A percentile compares a stretch with the other conserved stretches of the same genome.
Evolutionary conservation across 2,888 invertebrate species (phyloP).

Genomic region (Synanthedon vespiformis): DNA sequence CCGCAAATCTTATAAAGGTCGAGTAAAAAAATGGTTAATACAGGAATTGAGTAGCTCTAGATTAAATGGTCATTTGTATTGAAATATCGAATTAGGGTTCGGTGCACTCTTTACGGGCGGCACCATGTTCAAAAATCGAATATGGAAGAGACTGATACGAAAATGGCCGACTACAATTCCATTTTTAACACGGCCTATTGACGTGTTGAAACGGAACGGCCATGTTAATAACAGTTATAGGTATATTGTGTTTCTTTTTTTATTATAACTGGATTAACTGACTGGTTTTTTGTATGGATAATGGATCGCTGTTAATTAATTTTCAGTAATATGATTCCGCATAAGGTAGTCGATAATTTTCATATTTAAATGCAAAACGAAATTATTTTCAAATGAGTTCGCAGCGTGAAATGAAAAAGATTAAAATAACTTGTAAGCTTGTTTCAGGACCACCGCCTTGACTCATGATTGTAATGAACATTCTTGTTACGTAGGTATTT

Average conservation of each 20-base stretch:
- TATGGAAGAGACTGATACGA: conserved; percentile 35
- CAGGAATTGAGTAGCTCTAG: conserved; percentile 18
- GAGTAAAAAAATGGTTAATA: neutral
- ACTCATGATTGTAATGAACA: conserved; percentile 43
- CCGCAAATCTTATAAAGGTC: conserved; percentile 8
- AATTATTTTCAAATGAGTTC: conserved; percentile 25
- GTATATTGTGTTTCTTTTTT: no score
- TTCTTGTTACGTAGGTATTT: conserved; percentile 35
- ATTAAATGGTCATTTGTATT: conserved; percentile 38
- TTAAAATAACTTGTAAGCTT: conserved; percentile 26
- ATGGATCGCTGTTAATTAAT: no score
- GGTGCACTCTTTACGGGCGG: conserved; percentile 39
- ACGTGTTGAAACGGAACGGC: no score
- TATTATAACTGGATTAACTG: no score
- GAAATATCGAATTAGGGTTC: conserved; percentile 51
- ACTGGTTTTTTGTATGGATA: no score
- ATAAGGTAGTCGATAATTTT: conserved; percentile 23
- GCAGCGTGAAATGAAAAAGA: conserved; percentile 47
- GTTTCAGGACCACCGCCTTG: conserved; percentile 49
- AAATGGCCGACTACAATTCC: conserved; percentile 39
- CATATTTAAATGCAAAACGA: conserved; percentile 42
- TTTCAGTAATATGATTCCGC: neutral
- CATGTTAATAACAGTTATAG: no score
- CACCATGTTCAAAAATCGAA: conserved; percentile 61
- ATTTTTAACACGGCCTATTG: neutral